phyloP scores from a whole-genome alignment of 2,888 invertebrate species.

The Lasioglossum villosulum region DNA sequence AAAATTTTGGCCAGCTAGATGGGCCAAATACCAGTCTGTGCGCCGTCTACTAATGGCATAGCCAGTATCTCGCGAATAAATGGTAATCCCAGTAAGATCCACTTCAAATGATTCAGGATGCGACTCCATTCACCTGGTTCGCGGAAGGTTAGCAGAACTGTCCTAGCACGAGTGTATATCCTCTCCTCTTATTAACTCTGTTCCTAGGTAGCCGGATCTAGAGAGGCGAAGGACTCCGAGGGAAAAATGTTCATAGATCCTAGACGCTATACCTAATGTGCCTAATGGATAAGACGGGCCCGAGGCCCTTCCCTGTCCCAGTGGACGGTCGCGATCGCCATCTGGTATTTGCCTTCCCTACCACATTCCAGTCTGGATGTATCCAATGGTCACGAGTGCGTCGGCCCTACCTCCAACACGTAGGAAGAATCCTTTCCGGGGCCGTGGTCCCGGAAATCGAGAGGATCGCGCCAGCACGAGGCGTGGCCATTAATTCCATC shows the following conservation, averaged over 20 bases:
- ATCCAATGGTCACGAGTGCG: slow-evolving; percentile 69
- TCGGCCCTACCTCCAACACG: slow-evolving; percentile 61
- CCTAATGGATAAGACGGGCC: slow-evolving; percentile 5
- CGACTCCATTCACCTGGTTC: background rate
- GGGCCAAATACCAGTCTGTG: too few species aligned
- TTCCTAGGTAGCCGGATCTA: slow-evolving; percentile 5
- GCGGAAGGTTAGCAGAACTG: background rate
- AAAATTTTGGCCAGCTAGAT: too few species aligned
- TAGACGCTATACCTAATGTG: slow-evolving; percentile 2
- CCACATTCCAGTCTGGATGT: slow-evolving; percentile 63
- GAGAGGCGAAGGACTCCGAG: background rate
- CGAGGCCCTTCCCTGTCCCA: slow-evolving; percentile 5
- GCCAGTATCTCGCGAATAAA: background rate
- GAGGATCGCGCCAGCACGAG: slow-evolving; percentile 62
- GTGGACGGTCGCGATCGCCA: slow-evolving; percentile 54
- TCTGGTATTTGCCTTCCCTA: slow-evolving; percentile 62
- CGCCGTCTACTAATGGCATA: too few species aligned
- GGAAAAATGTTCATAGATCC: background rate
- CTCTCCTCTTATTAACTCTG: background rate
- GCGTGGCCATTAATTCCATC: slow-evolving; percentile 73
- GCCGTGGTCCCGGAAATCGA: slow-evolving; percentile 73
- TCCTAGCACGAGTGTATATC: background rate
- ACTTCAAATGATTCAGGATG: background rate
- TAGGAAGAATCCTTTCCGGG: slow-evolving; percentile 69
- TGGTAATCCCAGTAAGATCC: background rate